Conservation (phyloP, 2,888 invertebrate species). For the Polyploca ridens region DNA sequence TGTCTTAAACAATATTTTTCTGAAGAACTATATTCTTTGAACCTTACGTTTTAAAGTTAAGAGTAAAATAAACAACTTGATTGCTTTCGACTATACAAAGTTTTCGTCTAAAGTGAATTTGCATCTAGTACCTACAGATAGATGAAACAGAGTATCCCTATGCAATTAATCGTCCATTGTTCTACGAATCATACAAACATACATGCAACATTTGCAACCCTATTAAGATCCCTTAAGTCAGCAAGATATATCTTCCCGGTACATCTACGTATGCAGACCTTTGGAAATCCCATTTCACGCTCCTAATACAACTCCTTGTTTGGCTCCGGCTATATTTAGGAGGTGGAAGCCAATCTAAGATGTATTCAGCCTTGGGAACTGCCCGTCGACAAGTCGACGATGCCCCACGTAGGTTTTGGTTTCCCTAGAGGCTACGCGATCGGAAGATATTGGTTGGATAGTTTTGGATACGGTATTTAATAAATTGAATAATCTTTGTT, state of each 20-base stretch:
- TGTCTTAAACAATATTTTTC: background rate
- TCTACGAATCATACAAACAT: background rate
- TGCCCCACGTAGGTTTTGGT: constrained; percentile 70
- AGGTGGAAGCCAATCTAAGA: constrained; percentile 78
- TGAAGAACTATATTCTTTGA: too few relatives aligned
- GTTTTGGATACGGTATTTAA: constrained; percentile 47
- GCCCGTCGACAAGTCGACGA: constrained; percentile 62
- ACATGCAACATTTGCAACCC: constrained; percentile 24
- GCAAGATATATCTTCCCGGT: constrained; percentile 15
- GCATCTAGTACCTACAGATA: constrained; percentile 19
- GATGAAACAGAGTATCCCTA: background rate
- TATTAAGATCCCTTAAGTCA: constrained; percentile 37
- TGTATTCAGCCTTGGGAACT: constrained; percentile 70
- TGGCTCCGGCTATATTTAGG: constrained; percentile 73
- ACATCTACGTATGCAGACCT: constrained; percentile 28
- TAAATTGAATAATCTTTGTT: background rate
- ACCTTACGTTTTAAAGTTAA: too few relatives aligned
- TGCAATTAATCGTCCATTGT: constrained; percentile 10
- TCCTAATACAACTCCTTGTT: constrained; percentile 74
- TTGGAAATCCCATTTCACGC: constrained; percentile 66
- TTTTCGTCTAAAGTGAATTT: background rate
- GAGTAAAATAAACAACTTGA: too few relatives aligned
- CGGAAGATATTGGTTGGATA: constrained; percentile 28
- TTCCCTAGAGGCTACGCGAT: constrained; percentile 66
- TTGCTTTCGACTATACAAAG: too few relatives aligned